Evolutionary conservation across 2,797 vertebrate species (phyloP).

Genomic region (Falco biarmicus): DNA sequence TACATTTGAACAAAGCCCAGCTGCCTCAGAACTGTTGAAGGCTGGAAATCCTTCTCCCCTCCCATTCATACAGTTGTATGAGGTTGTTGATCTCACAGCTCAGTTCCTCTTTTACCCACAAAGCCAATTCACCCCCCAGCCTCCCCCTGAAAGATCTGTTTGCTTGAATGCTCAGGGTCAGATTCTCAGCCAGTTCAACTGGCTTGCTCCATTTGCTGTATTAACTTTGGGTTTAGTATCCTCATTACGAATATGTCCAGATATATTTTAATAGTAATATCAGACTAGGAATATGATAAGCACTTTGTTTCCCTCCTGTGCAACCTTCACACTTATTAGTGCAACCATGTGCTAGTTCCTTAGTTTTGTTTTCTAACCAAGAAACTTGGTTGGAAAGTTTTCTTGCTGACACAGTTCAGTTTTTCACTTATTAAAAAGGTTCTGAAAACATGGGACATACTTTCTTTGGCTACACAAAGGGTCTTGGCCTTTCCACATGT

Average conservation of each 20-base stretch:
- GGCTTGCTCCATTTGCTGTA: not conserved
- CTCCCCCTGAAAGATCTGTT: not conserved
- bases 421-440: not conserved
- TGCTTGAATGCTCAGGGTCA: not conserved
- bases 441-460: not conserved
- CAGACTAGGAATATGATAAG: not conserved
- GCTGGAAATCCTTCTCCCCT: not conserved
- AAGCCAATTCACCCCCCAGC: not conserved
- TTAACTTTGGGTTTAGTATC: not conserved
- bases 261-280: not conserved
- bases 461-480: not conserved
- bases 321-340: not conserved
- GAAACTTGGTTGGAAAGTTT: not conserved
- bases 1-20: slow-evolving; percentile 16
- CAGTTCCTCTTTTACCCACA: not conserved
- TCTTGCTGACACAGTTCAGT: not conserved
- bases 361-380: not conserved
- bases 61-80: not conserved
- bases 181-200: not conserved
- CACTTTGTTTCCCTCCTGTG: not conserved
- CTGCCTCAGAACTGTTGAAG: not conserved
- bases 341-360: not conserved
- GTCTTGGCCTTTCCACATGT: accelerated
- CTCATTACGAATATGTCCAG: not conserved
- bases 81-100: not conserved